A percentile compares a stretch with the other conserved stretches of the same genome.
These are phyloP conservation scores for Pelvicachromis taeniatus DNA, from an alignment of 2,113 vertebrate species.

Conservation along the genomic window DNA sequence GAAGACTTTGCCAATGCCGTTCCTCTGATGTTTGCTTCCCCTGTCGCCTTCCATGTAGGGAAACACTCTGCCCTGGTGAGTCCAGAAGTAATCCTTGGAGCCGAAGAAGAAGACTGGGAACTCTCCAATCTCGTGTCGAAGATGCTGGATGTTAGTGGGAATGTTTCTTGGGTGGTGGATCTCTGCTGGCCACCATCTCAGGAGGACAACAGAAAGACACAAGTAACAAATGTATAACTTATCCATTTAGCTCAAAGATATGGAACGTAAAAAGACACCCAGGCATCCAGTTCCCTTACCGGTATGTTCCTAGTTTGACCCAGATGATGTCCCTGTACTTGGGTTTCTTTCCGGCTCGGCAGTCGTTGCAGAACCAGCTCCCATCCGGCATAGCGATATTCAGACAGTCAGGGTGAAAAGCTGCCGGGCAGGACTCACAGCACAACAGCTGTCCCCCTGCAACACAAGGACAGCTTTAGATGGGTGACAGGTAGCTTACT, in stretches of 20 bases:
- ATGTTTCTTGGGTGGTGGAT: conserved; percentile 93
- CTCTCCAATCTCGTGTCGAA: conserved; percentile 95
- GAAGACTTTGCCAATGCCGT: conserved; percentile 93
- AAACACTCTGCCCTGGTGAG: conserved; percentile 95
- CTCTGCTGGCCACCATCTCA: conserved; percentile 99
- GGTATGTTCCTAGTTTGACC: conserved; percentile 98
- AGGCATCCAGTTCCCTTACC: conserved; percentile 60
- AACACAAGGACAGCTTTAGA: background rate
- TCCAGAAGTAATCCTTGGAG: conserved; percentile 99
- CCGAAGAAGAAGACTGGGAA: conserved; percentile 99
- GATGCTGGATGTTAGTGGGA: conserved; percentile 98
- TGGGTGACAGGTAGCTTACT: background rate
- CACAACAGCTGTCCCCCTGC: conserved; percentile 94
- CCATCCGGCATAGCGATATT: conserved; percentile 97
- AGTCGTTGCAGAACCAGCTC: conserved; percentile 99
- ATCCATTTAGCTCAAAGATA: accelerated
- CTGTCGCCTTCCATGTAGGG: conserved; percentile 98
- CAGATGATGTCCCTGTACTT: conserved; percentile 95
- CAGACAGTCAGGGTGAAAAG: conserved; percentile 96
- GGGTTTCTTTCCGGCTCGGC: conserved; percentile 90
- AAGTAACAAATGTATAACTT: accelerated
- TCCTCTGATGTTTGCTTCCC: conserved; percentile 89
- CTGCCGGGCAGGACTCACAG: conserved; percentile 95
- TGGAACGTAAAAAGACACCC: background rate
- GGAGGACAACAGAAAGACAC: background rate